phyloP scores from a whole-genome alignment of 2,888 invertebrate genomes.

The Spilosoma lubricipeda region DNA sequence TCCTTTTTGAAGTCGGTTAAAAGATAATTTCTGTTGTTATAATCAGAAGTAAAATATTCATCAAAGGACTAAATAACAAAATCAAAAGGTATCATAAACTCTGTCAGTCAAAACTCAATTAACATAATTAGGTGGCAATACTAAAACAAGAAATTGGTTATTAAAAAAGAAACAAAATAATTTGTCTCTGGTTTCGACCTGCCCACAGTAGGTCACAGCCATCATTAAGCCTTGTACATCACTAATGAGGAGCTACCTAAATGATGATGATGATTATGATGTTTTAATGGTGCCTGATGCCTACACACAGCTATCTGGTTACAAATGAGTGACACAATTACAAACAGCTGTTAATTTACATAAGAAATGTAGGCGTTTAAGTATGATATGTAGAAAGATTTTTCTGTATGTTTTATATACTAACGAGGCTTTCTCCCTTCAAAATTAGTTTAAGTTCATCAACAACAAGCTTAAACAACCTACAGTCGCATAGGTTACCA shows the following conservation, averaged over 20 bases:
- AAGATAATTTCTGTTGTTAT: too few species aligned
- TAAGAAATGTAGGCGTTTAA: constrained; percentile 29
- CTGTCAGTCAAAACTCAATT: neutral
- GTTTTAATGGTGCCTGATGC: constrained; percentile 16
- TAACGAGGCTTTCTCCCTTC: neutral
- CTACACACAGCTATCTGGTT: constrained; percentile 29
- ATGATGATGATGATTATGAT: constrained; percentile 14
- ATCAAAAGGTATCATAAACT: neutral
- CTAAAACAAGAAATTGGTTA: neutral
- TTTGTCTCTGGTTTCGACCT: neutral
- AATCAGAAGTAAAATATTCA: neutral
- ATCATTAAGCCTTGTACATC: constrained; percentile 16
- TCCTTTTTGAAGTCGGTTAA: too few species aligned
- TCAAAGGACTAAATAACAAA: neutral
- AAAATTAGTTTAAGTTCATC: too few species aligned
- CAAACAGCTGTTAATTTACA: constrained; percentile 40
- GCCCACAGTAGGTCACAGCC: constrained; percentile 2
- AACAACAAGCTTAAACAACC: too few species aligned
- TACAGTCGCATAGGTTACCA: too few species aligned
- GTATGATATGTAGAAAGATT: constrained; percentile 23
- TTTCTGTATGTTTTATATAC: neutral
- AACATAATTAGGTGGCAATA: neutral
- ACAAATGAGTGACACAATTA: constrained; percentile 44
- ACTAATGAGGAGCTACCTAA: constrained; percentile 18
- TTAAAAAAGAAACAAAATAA: neutral